These are phyloP conservation scores for Oscheius sp. DNA, from an alignment of 2,888 invertebrate genomes.

Conservation along the genomic window DNA sequence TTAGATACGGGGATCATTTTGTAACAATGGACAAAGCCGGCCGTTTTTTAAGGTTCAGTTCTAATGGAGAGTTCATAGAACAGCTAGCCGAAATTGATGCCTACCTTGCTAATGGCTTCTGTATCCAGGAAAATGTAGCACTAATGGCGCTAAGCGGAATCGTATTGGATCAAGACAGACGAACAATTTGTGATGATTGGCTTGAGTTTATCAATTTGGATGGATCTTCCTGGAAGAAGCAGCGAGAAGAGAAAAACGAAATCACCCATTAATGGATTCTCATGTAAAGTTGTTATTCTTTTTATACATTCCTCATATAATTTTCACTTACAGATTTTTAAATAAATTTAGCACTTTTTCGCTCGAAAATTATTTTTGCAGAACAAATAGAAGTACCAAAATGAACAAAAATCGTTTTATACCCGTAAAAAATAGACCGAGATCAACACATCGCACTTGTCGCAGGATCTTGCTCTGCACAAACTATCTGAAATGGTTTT, in stretches of 20 bases:
- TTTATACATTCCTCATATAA: background rate
- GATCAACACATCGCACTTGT: background rate
- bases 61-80: slow-evolving; percentile 36
- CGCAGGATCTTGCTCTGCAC: background rate
- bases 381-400: no score
- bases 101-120: slow-evolving; percentile 64
- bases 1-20: slow-evolving; percentile 49
- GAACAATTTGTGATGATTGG: slow-evolving; percentile 68
- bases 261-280: no score
- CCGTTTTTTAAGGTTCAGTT: slow-evolving; percentile 50
- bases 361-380: no score
- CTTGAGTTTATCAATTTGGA: slow-evolving; percentile 61
- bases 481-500: background rate
- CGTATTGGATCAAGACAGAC: slow-evolving; percentile 51
- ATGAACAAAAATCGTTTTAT: no score
- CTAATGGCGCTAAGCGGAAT: slow-evolving; percentile 62
- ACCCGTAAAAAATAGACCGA: background rate
- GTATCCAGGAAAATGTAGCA: slow-evolving; percentile 53
- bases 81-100: slow-evolving; percentile 61
- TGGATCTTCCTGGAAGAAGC: slow-evolving; percentile 61
- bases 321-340: background rate
- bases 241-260: slow-evolving; percentile 23
- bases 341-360: background rate
- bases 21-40: slow-evolving; percentile 65
- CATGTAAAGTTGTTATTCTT: background rate